phyloP scores from a whole-genome alignment of 2,113 vertebrate genomes.

The Callaeas wilsoni region DNA sequence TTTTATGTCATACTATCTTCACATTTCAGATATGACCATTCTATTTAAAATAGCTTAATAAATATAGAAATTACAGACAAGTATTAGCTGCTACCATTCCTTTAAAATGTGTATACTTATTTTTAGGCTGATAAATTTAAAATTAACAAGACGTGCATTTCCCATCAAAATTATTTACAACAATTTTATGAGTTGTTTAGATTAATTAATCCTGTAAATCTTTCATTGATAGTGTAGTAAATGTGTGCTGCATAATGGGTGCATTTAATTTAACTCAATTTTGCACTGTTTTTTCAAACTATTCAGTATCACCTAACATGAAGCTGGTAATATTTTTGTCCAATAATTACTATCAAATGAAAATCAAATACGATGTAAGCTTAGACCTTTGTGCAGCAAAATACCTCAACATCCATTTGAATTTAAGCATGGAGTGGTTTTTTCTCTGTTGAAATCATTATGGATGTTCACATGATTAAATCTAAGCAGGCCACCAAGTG shows the following conservation, averaged over 20 bases:
- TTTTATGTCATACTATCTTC: neutral
- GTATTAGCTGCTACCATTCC: neutral
- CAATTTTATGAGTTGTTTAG: neutral
- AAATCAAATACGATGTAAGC: neutral
- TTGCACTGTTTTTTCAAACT: neutral
- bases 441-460: neutral
- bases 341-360: neutral
- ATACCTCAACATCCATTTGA: neutral
- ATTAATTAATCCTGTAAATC: neutral
- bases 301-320: neutral
- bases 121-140: neutral
- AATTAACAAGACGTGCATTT: neutral
- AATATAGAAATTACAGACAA: neutral
- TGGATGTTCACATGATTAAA: neutral
- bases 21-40: neutral
- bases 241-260: neutral
- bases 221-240: neutral
- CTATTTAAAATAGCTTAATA: neutral
- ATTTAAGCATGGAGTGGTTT: neutral
- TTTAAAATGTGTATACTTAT: neutral
- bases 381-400: neutral
- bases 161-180: neutral
- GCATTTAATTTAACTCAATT: neutral
- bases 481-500: neutral
- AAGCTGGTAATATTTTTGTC: neutral